Base-by-base conservation (phyloP, 2,797 vertebrate species). In the Prunella strophiata region DNA sequence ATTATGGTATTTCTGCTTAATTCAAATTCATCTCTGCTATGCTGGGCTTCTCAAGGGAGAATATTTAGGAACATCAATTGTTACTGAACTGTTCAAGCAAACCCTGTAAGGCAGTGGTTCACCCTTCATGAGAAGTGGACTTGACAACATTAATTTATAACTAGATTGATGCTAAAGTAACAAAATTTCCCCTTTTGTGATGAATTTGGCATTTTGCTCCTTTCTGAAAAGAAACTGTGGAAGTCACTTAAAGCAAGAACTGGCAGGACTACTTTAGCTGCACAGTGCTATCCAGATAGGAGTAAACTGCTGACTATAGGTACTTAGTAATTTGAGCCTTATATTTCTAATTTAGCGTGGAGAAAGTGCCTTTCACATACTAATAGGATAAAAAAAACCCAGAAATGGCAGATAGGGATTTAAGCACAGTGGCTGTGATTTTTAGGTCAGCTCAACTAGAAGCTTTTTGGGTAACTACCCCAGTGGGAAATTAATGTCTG, bases 71-170 rank as follows among this genome's bases (percentile, higher is more conserved):
- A 67, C 71, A 54, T 90, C 57, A 91, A 14, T 95, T 93, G 63
- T 79, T 94, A 67, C 5, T 88, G 90, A 91, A 18, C 67, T 94
- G 34, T 84, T 91, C 50, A 88, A 70, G 55, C 48, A 93, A 81
- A 62, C 57, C 22, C 67, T 85, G 29, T 77, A 82, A 88, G 74
- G 71, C 61, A 84, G 15, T 4, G 8, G 81, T 93, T 96, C 50
- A 58, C 85, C 29, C 66, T 92, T 96, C 86, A 43, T 15, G 59
- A 90, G 85, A 91, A 96, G 61, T 78, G 70, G 67, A 91, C 82
- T 93, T 88, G 93, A 91, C 95, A 96, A 70, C 63, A 59, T 96
- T 96, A 67, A 55, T 97, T 95, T 94, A 89, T 96, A 88, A 83
- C 75, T 88, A 72, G 76, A 67, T 93, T 93, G 92, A 42, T 88